These are phyloP conservation scores for Melanotaenia boesemani DNA, from an alignment of 2,797 vertebrate species.

Conservation along the genomic window DNA sequence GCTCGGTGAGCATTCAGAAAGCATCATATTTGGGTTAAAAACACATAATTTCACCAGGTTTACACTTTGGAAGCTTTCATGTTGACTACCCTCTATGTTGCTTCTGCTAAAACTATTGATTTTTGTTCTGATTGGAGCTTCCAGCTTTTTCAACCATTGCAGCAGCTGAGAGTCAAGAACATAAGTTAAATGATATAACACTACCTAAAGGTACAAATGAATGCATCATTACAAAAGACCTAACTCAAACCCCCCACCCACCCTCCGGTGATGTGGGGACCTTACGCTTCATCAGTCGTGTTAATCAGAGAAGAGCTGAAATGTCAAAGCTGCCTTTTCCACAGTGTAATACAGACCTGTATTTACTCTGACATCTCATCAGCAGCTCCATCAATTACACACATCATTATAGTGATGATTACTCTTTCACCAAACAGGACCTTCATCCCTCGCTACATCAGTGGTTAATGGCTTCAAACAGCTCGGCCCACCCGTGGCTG, in stretches of 20 bases:
- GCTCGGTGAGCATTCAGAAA: too few species aligned
- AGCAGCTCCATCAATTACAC: constrained; percentile 15
- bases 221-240: background rate
- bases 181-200: background rate
- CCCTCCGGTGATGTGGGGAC: background rate
- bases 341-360: constrained; percentile 1
- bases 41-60: too few species aligned
- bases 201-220: background rate
- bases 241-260: background rate
- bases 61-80: too few species aligned
- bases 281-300: too few species aligned
- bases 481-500: constrained; percentile 47
- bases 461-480: constrained; percentile 15
- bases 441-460: constrained; percentile 22
- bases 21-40: too few species aligned
- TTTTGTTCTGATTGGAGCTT: too few species aligned
- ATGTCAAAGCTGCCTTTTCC: background rate
- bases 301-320: background rate
- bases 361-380: background rate
- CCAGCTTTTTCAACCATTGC: too few species aligned
- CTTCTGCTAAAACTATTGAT: too few species aligned
- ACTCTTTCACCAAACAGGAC: constrained; percentile 5
- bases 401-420: background rate
- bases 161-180: background rate
- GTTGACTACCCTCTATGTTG: too few species aligned